Evolutionary conservation across 1,140 invertebrate species (phyloP), one percentile per base, ranked within the genome.

Genomic region (Penaeus vannamei): DNA sequence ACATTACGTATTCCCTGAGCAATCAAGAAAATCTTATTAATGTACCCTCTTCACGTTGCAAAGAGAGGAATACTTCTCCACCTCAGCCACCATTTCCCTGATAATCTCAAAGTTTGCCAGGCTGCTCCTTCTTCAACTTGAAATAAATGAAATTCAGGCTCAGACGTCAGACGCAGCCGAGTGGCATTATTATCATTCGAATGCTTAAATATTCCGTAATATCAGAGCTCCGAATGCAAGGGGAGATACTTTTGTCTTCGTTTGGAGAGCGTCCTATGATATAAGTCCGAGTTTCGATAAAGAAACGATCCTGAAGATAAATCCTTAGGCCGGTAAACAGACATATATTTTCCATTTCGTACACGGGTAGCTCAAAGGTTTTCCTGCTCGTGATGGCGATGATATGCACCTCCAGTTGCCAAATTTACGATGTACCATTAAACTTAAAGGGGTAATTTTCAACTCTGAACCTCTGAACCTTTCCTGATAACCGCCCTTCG

Each of bases 381-480:
- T 84, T 88, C 80, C 81, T 88, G 85, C 81, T 84, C 60, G 64
- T 84, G 86, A 88, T 88, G 81, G 86, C 77, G 86, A 88, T 88
- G 86, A 88, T 88, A 88, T 88, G 86, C 86, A 80, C 86, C 66
- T 88, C 86, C 81, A 88, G 86, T 88, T 88, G 86, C 86, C 86
- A 88, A 88, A 88, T 88, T 88, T 88, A 88, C 86, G 86, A 88
- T 84, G 80, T 84, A 72, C 86, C 81, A 88, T 88, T 88, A 88
- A 88, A 88, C 81, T 88, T 88, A 88, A 88, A 88, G 86, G 86
- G 86, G 86, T 88, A 79, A 88, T 88, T 88, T 88, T 88, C 86
- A 88, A 77, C 86, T 79, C 86, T 29, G 53, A 53, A 53, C 66
- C 66, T 83, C 86, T 77, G 72, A 83, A 83, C 59, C 64, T 84